These are phyloP conservation scores for Nymphalis polychloros DNA, from an alignment of 2,888 invertebrate genomes.

Conservation along the genomic window DNA sequence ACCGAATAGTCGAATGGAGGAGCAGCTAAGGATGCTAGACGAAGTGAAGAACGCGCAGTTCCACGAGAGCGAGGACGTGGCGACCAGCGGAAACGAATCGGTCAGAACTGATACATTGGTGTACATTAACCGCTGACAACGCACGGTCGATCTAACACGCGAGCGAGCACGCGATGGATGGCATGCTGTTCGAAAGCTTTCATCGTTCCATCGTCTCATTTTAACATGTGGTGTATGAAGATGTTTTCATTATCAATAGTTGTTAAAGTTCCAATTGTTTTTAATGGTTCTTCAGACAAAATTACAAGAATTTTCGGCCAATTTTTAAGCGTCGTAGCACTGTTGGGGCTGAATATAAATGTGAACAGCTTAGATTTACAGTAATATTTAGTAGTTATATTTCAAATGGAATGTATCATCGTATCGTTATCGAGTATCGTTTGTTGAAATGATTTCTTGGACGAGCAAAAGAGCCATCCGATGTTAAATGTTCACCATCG, in stretches of 20 bases:
- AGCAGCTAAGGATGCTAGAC: constrained; percentile 67
- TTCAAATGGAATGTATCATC: no score
- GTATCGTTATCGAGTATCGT: no score
- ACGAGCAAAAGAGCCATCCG: no score
- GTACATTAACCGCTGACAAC: constrained; percentile 45
- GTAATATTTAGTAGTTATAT: no score
- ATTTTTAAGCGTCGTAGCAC: no score
- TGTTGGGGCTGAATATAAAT: no score
- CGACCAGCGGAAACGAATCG: constrained; percentile 64
- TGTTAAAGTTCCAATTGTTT: constrained; percentile 9
- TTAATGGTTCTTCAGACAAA: no score
- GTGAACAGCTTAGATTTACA: no score
- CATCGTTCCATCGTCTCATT: constrained; percentile 33
- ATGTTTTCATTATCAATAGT: constrained; percentile 26
- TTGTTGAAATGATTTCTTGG: no score
- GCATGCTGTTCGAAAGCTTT: constrained; percentile 42
- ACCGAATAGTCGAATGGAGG: constrained; percentile 68
- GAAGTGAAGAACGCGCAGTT: constrained; percentile 66
- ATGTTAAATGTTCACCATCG: no score
- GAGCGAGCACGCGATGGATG: constrained; percentile 46
- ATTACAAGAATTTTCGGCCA: no score
- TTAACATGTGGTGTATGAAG: constrained; percentile 43
- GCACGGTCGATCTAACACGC: constrained; percentile 44
- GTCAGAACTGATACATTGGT: constrained; percentile 59
- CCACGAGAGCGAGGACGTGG: constrained; percentile 63